Conservation (phyloP, 2,113 vertebrate genomes). For the Geothlypis trichas region DNA sequence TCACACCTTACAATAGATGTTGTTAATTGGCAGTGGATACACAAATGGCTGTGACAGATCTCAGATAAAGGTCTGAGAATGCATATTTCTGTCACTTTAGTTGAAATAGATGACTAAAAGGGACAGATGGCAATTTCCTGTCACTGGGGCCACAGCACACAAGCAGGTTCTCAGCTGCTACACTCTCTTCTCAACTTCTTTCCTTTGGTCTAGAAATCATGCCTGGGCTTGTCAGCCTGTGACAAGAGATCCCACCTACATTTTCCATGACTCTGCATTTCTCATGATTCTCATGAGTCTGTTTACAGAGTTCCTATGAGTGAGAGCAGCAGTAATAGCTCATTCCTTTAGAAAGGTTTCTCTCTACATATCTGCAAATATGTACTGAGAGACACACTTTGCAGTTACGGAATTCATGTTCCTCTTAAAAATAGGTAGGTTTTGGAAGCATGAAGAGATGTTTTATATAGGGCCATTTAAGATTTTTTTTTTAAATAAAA, state of each 20-base stretch:
- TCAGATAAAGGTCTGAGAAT: background rate
- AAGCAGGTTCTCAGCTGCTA: background rate
- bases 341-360: background rate
- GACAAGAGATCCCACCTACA: accelerated
- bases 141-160: background rate
- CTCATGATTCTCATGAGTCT: background rate
- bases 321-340: background rate
- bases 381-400: background rate
- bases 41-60: background rate
- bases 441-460: background rate
- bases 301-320: background rate
- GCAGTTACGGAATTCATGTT: background rate
- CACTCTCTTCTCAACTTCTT: background rate
- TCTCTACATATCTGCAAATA: background rate
- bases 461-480: background rate
- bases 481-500: background rate
- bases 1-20: background rate
- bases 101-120: background rate
- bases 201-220: background rate
- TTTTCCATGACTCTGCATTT: constrained; percentile 9
- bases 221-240: background rate
- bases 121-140: background rate
- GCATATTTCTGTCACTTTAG: background rate
- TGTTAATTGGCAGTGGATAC: background rate
- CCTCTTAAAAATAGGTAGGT: background rate